These are phyloP conservation scores for Bufo gargarizans DNA, from an alignment of 2,113 vertebrate species.

Conservation along the genomic window DNA sequence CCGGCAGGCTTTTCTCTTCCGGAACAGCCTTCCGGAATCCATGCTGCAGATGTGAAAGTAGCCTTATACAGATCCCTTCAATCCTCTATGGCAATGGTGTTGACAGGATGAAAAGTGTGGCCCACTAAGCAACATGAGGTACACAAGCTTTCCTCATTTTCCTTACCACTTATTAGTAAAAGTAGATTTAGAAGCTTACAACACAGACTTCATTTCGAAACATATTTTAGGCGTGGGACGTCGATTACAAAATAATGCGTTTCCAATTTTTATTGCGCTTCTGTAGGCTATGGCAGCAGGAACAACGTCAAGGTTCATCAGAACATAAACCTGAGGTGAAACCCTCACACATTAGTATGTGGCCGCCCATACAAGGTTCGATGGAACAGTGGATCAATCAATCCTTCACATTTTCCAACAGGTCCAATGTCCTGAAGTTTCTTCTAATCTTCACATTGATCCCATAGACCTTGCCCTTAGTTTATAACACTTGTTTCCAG, in stretches of 20 bases:
- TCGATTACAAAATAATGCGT: neutral
- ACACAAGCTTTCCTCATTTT: neutral
- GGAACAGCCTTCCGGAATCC: too few species aligned
- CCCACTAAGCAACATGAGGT: neutral
- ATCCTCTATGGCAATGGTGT: neutral
- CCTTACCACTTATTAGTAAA: neutral
- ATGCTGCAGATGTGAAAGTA: too few species aligned
- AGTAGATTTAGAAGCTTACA: neutral
- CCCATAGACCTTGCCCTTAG: neutral
- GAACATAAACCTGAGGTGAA: neutral
- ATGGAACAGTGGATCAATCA: too few species aligned
- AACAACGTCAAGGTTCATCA: neutral
- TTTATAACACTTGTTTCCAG: neutral
- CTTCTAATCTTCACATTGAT: neutral
- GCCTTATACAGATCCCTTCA: neutral
- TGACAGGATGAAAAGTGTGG: constrained; percentile 12
- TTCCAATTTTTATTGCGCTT: neutral
- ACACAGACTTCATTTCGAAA: neutral
- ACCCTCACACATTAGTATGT: neutral
- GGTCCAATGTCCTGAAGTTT: neutral
- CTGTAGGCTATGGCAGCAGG: neutral
- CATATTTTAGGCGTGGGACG: neutral
- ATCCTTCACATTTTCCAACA: neutral
- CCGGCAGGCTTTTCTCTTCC: too few species aligned
- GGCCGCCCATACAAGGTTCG: neutral